A percentile compares a stretch with the other conserved stretches of the same genome.
phyloP scores from a whole-genome alignment of 2,113 vertebrate genomes.

The Lagopus leucura region DNA sequence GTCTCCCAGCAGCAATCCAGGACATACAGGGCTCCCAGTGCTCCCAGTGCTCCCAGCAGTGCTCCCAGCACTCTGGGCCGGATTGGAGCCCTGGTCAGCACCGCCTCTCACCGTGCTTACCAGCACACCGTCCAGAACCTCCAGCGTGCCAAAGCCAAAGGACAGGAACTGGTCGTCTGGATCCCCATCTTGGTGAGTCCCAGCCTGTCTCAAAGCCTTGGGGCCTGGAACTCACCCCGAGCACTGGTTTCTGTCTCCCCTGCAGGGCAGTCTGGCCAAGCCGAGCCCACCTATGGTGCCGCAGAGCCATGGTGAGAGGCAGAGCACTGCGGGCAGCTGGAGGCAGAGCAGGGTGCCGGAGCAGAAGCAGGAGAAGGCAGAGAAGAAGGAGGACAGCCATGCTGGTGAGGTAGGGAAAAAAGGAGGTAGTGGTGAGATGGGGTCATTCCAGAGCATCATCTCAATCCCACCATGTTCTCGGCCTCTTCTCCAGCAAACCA shows the following conservation, averaged over 20 bases:
- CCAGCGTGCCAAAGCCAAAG: slow-evolving; percentile 67
- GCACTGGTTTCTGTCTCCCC: not conserved
- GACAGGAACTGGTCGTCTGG: slow-evolving; percentile 74
- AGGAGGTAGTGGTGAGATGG: not conserved
- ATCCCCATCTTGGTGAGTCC: slow-evolving; percentile 77
- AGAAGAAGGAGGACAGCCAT: not conserved
- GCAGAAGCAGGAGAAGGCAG: slow-evolving; percentile 37
- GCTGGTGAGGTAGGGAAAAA: slow-evolving; percentile 54
- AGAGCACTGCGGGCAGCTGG: not conserved
- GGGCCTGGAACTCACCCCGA: not conserved
- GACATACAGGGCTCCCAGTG: not conserved
- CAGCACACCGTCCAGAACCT: slow-evolving; percentile 71
- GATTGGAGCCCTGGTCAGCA: slow-evolving; percentile 66
- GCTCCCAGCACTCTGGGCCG: slow-evolving; percentile 52
- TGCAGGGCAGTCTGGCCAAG: slow-evolving; percentile 72
- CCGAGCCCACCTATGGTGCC: not conserved
- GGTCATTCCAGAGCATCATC: not conserved
- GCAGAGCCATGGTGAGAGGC: not conserved
- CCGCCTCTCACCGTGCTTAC: slow-evolving; percentile 60
- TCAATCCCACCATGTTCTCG: not conserved
- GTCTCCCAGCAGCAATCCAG: not conserved
- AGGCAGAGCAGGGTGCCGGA: not conserved
- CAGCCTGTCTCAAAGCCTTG: not conserved
- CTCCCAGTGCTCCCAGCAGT: not conserved
- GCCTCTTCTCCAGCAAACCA: not conserved